phyloP scores from a whole-genome alignment of 1,140 invertebrate species.

The Penaeus chinensis region DNA sequence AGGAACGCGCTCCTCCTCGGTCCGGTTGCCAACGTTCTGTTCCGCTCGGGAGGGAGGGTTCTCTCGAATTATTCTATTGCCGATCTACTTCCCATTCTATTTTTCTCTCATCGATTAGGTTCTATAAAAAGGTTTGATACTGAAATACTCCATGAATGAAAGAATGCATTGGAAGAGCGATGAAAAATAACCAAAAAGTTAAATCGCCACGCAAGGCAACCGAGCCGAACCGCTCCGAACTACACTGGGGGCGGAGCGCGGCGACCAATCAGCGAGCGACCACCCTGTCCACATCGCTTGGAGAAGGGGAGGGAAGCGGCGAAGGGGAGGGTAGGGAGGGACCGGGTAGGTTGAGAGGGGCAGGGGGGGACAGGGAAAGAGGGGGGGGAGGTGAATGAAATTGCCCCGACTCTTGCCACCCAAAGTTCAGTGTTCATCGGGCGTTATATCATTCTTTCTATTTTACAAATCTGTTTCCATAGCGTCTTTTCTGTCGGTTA shows the following conservation, averaged over 20 bases:
- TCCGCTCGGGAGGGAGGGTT: too few relatives aligned
- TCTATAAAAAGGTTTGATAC: not conserved
- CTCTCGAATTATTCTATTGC: not conserved
- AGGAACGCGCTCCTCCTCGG: too few relatives aligned
- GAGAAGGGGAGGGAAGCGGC: not conserved
- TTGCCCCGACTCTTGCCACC: not conserved
- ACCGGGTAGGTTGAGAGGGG: not conserved
- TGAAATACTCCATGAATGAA: not conserved
- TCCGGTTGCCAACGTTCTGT: too few relatives aligned
- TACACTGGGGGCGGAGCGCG: too few relatives aligned
- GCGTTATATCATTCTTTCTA: too few relatives aligned
- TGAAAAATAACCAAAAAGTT: not conserved
- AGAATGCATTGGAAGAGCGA: not conserved
- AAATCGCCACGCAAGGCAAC: not conserved
- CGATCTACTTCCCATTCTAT: not conserved
- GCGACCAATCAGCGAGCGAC: too few relatives aligned
- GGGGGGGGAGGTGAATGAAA: slow-evolving; percentile 14
- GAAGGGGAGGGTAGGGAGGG: not conserved
- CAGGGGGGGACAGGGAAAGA: not conserved
- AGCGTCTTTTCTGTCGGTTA: too few relatives aligned
- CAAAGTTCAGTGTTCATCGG: too few relatives aligned
- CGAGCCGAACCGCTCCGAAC: too few relatives aligned
- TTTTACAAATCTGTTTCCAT: too few relatives aligned
- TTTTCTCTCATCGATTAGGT: not conserved
- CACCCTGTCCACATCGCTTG: not conserved